phyloP scores from a whole-genome alignment of 2,888 invertebrate genomes.

The Meiosimyza platycephala region DNA sequence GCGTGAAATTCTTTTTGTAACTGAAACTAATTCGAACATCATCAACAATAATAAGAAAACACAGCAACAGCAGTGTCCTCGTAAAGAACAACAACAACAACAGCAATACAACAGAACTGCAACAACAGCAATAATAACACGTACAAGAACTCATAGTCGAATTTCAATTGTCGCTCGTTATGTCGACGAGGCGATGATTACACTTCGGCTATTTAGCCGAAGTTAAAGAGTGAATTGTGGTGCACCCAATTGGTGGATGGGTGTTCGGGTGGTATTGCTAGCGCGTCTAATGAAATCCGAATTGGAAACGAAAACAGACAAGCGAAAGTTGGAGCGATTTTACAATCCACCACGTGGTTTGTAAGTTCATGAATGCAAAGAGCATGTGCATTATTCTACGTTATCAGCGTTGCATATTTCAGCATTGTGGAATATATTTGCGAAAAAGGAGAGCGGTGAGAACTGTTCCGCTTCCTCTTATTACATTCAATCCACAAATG shows the following conservation, averaged over 20 bases:
- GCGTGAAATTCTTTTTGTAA: slow-evolving; percentile 58
- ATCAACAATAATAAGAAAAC: slow-evolving; percentile 45
- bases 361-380: background rate
- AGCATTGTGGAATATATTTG: background rate
- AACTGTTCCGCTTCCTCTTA: background rate
- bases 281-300: slow-evolving; percentile 21
- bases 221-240: slow-evolving; percentile 42
- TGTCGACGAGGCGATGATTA: slow-evolving; percentile 37
- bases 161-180: slow-evolving; percentile 39
- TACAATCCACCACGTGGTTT: slow-evolving; percentile 58
- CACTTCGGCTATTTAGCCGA: slow-evolving; percentile 44
- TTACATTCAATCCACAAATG: background rate
- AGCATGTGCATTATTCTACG: background rate
- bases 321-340: slow-evolving; percentile 24
- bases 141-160: slow-evolving; percentile 42
- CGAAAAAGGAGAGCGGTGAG: background rate
- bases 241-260: slow-evolving; percentile 52
- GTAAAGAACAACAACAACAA: slow-evolving; percentile 28
- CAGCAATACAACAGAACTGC: slow-evolving; percentile 23
- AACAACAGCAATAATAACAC: slow-evolving; percentile 27
- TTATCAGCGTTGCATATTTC: background rate
- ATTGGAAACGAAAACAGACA: slow-evolving; percentile 11
- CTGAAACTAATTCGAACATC: slow-evolving; percentile 53
- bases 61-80: slow-evolving; percentile 34
- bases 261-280: slow-evolving; percentile 37